phyloP scores from a whole-genome alignment of 2,113 vertebrate species.

The Channa argus region DNA sequence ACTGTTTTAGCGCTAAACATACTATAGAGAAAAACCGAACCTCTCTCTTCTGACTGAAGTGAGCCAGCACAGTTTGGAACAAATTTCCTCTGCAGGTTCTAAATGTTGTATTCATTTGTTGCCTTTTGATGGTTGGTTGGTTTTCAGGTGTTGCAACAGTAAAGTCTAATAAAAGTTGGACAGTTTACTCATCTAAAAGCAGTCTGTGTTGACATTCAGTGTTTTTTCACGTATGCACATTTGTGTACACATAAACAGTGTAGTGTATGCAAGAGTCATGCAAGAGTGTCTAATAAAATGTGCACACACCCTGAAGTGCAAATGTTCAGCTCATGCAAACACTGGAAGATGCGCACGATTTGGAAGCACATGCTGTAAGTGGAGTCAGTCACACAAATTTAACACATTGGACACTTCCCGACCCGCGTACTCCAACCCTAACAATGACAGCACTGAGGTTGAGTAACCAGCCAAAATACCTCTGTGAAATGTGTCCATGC shows the following conservation, averaged over 20 bases:
- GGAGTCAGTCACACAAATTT: too few relatives aligned
- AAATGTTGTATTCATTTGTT: constrained; percentile 16
- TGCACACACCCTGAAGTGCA: not conserved
- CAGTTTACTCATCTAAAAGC: not conserved
- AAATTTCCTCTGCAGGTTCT: not conserved
- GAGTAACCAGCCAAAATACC: too few relatives aligned
- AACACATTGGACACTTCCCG: too few relatives aligned
- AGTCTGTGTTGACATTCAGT: not conserved
- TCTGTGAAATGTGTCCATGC: too few relatives aligned
- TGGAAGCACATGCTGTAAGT: too few relatives aligned
- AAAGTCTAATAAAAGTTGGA: constrained; percentile 23
- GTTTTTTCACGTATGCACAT: not conserved
- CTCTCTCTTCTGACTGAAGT: not conserved
- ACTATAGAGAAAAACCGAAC: not conserved
- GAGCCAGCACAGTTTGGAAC: not conserved
- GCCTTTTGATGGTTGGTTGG: not conserved
- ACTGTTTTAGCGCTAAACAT: not conserved
- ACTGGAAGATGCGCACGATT: not conserved
- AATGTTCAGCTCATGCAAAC: not conserved
- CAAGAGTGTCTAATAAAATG: too few relatives aligned
- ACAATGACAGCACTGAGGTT: too few relatives aligned
- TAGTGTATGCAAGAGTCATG: not conserved
- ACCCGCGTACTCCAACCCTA: too few relatives aligned
- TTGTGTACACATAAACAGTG: not conserved
- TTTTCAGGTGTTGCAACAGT: constrained; percentile 5